phyloP scores from a whole-genome alignment of 2,113 vertebrate species.

The Notechis scutatus region DNA sequence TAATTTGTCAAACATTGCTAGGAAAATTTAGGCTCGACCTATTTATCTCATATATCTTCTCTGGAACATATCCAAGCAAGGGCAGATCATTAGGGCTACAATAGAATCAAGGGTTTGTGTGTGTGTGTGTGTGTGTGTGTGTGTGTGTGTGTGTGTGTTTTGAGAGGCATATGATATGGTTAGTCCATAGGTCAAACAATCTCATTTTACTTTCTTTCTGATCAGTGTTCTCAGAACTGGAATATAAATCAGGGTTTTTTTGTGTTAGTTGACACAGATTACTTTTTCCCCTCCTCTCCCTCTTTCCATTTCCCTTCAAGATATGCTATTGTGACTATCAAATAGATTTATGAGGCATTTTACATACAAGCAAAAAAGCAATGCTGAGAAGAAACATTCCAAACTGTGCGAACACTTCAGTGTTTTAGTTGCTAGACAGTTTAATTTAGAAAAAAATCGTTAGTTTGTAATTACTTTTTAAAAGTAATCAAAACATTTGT shows the following conservation, averaged over 20 bases:
- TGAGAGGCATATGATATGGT: slow-evolving; percentile 33
- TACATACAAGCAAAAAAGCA: slow-evolving; percentile 32
- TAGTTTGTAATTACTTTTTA: slow-evolving; percentile 43
- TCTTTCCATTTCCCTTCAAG: slow-evolving; percentile 24
- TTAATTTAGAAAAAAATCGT: slow-evolving; percentile 38
- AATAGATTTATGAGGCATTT: slow-evolving; percentile 46
- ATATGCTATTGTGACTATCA: slow-evolving; percentile 41
- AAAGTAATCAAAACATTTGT: slow-evolving; percentile 44
- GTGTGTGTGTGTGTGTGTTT: not conserved
- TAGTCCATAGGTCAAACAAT: slow-evolving; percentile 58
- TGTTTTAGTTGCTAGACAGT: slow-evolving; percentile 28
- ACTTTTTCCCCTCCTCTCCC: slow-evolving; percentile 36
- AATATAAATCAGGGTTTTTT: slow-evolving; percentile 53
- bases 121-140: not conserved
- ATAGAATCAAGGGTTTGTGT: slow-evolving; percentile 39
- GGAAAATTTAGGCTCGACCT: slow-evolving; percentile 44
- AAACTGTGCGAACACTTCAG: slow-evolving; percentile 1
- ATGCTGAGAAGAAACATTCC: slow-evolving; percentile 34
- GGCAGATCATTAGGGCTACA: slow-evolving; percentile 45
- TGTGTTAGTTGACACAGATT: slow-evolving; percentile 46
- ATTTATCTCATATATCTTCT: slow-evolving; percentile 53
- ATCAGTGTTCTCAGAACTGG: slow-evolving; percentile 40
- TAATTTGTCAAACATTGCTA: slow-evolving; percentile 60
- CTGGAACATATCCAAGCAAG: no score
- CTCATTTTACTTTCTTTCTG: slow-evolving; percentile 53